Evolutionary conservation across 1,140 invertebrate genomes (phyloP).

Genomic region (Lucilia cuprina): DNA sequence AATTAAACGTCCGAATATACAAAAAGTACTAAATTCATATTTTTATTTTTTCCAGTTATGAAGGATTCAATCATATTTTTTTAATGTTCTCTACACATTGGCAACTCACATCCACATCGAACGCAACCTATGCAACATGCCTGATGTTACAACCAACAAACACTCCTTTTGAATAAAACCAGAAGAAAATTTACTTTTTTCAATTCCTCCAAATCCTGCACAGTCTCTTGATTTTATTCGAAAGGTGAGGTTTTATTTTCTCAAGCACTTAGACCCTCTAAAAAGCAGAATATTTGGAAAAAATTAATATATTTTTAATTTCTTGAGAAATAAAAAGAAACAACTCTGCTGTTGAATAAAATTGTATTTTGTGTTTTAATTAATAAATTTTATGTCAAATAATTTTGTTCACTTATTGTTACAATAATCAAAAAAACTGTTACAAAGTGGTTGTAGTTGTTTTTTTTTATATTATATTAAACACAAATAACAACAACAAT

Average conservation of each 20-base stretch:
- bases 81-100: too few relatives aligned
- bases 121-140: neutral
- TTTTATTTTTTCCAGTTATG: too few relatives aligned
- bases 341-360: neutral
- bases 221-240: constrained; percentile 41
- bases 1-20: too few relatives aligned
- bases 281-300: constrained; percentile 12
- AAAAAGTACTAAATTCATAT: too few relatives aligned
- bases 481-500: neutral
- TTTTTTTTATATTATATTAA: neutral
- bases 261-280: constrained; percentile 30
- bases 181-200: neutral
- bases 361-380: constrained; percentile 13
- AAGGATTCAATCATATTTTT: too few relatives aligned
- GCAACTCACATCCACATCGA: neutral
- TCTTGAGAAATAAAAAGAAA: neutral
- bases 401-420: neutral
- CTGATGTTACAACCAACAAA: constrained; percentile 5
- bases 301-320: neutral
- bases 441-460: constrained; percentile 10
- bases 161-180: constrained; percentile 21
- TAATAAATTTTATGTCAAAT: neutral
- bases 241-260: constrained; percentile 42
- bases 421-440: neutral
- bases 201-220: constrained; percentile 34